Base-by-base conservation (phyloP, 2,797 vertebrate species). In the Danio tinwini region DNA sequence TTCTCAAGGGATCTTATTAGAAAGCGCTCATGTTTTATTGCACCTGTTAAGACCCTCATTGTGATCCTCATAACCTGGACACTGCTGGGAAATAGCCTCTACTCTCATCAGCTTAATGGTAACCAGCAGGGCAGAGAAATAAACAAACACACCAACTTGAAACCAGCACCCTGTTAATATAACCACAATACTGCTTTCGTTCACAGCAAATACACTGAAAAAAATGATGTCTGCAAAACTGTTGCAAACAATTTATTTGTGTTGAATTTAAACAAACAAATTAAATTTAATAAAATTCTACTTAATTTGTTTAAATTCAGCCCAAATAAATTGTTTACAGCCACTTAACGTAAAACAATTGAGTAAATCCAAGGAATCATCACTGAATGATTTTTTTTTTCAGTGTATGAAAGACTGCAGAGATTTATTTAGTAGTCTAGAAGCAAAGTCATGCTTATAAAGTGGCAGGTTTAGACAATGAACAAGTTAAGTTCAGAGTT, bases 11-110 rank as follows among this genome's bases (percentile, higher is more conserved):
- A 89, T 92, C 91, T 92, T 92, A 93, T 93, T 93, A 93, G 90
- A 90, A 91, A 92, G 91, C 90, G 88, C 84, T 92, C 88, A 88
- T 92, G 91, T 93, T 93, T 93, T 93, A 93, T 93, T 91, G 89
- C 90, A 88, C 87, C 85, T 91, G 88, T 92, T 93, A 92, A 91
- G 93, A 90, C 91, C 88, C 88, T 49, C 84, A 87, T 89, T 91
- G 88, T 92, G 90, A 92, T 92, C 91, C 90, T 91, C 90, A 93
- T 92, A 93, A 92, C 85, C 84, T 83, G 65, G 85, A 1, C 76
- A 78, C 87, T 91, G 88, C 61, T 89, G 87, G 89, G 89, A 93
- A 92, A 91, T 83, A 82, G 87, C 88, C 83, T 87, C 77, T 81
- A 85, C 83, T 88, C 87, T 85, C 85, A 84, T 84, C 40, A 56